Evolutionary conservation across 2,888 invertebrate genomes (phyloP).

Genomic region (Allacma fusca): DNA sequence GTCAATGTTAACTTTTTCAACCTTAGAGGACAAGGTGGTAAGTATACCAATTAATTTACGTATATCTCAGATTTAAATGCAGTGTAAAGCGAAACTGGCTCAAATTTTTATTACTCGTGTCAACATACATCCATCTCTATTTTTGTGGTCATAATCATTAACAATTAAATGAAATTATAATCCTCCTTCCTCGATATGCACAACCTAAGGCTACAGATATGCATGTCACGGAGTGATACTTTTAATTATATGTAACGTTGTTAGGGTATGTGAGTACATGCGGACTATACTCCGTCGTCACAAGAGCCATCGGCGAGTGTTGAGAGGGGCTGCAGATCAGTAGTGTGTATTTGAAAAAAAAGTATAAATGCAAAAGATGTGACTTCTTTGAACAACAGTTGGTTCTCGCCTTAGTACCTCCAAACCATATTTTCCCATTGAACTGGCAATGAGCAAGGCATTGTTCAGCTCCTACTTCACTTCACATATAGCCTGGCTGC

Average conservation of each 20-base stretch:
- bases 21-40: neutral
- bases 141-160: neutral
- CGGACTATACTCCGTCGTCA: too few relatives aligned
- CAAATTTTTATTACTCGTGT: neutral
- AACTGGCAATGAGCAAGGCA: neutral
- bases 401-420: too few relatives aligned
- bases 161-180: neutral
- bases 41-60: neutral
- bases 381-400: too few relatives aligned
- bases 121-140: neutral
- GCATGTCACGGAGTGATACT: too few relatives aligned
- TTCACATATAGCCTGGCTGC: neutral
- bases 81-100: neutral
- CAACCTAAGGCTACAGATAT: too few relatives aligned
- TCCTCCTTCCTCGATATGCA: neutral
- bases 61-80: neutral
- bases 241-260: too few relatives aligned
- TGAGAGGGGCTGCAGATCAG: too few relatives aligned
- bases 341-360: too few relatives aligned
- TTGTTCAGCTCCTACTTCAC: neutral
- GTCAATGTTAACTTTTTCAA: constrained; percentile 2
- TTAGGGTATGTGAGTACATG: too few relatives aligned
- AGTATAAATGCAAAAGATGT: too few relatives aligned
- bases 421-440: too few relatives aligned
- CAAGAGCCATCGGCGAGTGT: too few relatives aligned